A percentile compares a stretch with the other conserved stretches of the same genome.
Evolutionary conservation across 2,113 vertebrate species (phyloP).

Genomic region (Cheirogaleus medius): DNA sequence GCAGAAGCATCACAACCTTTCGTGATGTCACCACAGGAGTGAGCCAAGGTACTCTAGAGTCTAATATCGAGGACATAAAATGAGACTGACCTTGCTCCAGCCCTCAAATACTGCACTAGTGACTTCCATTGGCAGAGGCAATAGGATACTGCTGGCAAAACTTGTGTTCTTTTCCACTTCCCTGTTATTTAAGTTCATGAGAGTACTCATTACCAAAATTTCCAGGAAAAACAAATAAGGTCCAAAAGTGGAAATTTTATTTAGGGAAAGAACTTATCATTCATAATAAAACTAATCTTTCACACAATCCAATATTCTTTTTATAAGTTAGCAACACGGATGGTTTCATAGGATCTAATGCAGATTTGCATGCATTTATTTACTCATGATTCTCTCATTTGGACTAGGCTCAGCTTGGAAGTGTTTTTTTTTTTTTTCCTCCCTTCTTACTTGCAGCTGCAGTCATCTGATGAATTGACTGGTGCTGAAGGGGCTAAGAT

Average conservation of each 20-base stretch:
- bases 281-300: not conserved
- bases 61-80: not conserved
- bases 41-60: not conserved
- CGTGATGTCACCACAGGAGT: not conserved
- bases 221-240: not conserved
- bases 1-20: not conserved
- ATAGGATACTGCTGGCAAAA: not conserved
- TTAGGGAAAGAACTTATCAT: not conserved
- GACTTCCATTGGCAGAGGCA: not conserved
- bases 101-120: too few species aligned
- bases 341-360: not conserved
- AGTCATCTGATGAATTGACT: not conserved
- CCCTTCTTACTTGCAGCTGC: not conserved
- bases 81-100: fast-evolving
- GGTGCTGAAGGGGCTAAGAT: not conserved
- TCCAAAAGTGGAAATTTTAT: not conserved
- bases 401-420: not conserved
- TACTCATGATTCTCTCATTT: not conserved
- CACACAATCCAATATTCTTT: not conserved
- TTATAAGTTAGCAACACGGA: not conserved
- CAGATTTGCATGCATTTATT: not conserved
- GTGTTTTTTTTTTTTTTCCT: not conserved
- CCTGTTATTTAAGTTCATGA: not conserved
- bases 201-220: not conserved
- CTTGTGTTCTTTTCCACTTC: not conserved